Percentiles rank a stretch among this genome's conserved stretches.
These are phyloP conservation scores for Ormyrus rosae DNA, from an alignment of 2,888 invertebrate species.

Conservation along the genomic window DNA sequence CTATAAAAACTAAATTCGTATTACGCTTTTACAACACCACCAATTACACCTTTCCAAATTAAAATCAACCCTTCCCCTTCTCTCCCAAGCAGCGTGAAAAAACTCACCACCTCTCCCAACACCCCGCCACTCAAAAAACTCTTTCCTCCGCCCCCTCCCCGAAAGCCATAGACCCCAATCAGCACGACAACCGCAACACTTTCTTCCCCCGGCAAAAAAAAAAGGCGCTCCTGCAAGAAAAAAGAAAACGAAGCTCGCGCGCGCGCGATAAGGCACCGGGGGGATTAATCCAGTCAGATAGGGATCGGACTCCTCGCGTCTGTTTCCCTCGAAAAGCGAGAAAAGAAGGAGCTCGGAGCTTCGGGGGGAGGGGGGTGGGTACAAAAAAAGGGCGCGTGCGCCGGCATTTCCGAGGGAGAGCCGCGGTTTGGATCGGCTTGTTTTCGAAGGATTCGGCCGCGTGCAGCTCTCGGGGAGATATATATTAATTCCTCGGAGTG, in stretches of 20 bases:
- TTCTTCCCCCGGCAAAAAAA: background rate
- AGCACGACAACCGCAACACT: too few species aligned
- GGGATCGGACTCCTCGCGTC: background rate
- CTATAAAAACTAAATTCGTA: too few species aligned
- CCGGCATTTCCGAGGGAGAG: slow-evolving; percentile 13
- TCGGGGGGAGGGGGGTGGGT: background rate
- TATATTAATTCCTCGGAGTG: too few species aligned
- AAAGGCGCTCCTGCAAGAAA: background rate
- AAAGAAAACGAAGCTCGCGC: too few species aligned
- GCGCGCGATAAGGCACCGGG: background rate
- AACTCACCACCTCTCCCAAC: too few species aligned
- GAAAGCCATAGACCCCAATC: too few species aligned
- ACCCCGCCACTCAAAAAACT: too few species aligned
- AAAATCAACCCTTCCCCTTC: too few species aligned
- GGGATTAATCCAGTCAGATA: background rate
- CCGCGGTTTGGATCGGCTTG: background rate
- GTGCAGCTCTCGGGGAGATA: background rate
- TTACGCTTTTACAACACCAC: too few species aligned
- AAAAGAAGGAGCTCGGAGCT: background rate
- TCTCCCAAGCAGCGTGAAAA: too few species aligned
- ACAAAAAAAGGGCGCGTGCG: slow-evolving; percentile 10
- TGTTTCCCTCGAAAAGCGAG: background rate
- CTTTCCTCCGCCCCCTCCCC: too few species aligned
- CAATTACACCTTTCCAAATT: too few species aligned
- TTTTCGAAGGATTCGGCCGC: background rate